phyloP scores from a whole-genome alignment of 2,888 invertebrate genomes.

The Epirrhoe alternata region DNA sequence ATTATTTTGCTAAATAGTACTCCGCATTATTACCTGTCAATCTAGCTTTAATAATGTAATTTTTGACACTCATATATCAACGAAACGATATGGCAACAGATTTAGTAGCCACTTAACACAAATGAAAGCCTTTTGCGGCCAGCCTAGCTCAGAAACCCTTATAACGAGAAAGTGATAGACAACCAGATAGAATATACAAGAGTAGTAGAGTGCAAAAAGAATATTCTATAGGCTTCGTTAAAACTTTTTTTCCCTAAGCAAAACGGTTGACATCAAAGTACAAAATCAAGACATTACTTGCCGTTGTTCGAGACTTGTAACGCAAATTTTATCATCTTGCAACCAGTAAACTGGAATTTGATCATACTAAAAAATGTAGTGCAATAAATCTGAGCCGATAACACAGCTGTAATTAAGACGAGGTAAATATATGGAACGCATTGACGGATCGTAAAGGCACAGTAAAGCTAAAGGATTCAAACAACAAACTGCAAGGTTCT shows the following conservation, averaged over 20 bases:
- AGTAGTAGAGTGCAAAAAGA: too few species aligned
- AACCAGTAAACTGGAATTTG: conserved; percentile 58
- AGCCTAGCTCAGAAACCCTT: too few species aligned
- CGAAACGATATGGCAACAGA: too few species aligned
- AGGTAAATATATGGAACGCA: conserved; percentile 80
- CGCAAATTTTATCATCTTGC: conserved; percentile 27
- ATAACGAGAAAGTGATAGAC: too few species aligned
- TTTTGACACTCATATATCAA: too few species aligned
- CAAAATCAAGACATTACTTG: conserved; percentile 10
- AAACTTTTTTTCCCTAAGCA: background rate
- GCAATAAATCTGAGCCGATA: conserved; percentile 75
- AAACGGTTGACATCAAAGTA: background rate
- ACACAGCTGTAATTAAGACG: conserved; percentile 78
- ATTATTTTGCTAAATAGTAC: too few species aligned
- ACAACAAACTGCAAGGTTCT: conserved; percentile 80
- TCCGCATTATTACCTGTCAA: too few species aligned
- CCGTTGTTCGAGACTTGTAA: conserved; percentile 13
- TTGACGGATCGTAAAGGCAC: conserved; percentile 81
- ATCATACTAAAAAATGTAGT: conserved; percentile 70
- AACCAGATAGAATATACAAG: too few species aligned
- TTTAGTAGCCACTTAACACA: too few species aligned
- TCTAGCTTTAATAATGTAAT: too few species aligned
- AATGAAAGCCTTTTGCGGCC: too few species aligned
- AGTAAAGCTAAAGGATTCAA: conserved; percentile 80
- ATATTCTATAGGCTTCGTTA: too few species aligned